Percentiles rank a stretch among this genome's conserved stretches.
Conservation (phyloP, 1,140 invertebrate genomes). For the Latrodectus geometricus region DNA sequence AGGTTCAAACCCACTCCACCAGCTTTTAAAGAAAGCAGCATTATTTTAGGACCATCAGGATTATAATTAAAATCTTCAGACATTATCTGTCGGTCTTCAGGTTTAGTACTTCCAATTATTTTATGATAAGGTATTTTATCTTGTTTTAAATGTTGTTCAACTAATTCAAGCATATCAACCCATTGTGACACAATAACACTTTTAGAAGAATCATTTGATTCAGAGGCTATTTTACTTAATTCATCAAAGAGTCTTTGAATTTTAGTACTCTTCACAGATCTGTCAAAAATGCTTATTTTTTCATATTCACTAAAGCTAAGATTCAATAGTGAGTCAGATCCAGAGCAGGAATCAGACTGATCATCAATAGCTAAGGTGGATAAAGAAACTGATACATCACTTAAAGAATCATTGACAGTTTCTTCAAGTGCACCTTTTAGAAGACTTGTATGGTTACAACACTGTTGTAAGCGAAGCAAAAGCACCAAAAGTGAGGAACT, state of each 20-base stretch:
- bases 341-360: neutral
- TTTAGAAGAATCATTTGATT: constrained; percentile 18
- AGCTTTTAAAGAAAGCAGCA: constrained; percentile 94
- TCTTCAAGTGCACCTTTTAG: neutral
- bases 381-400: constrained; percentile 4
- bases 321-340: constrained; percentile 8
- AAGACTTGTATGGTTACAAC: constrained; percentile 88
- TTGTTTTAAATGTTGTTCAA: constrained; percentile 74
- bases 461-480: constrained; percentile 84
- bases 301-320: constrained; percentile 14
- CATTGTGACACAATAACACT: constrained; percentile 89
- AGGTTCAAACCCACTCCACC: constrained; percentile 99
- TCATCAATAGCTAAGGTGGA: constrained; percentile 21
- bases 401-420: neutral
- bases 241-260: constrained; percentile 5
- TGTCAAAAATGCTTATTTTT: neutral
- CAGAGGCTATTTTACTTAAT: constrained; percentile 23
- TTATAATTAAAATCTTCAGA: constrained; percentile 81
- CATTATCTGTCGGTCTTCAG: constrained; percentile 67
- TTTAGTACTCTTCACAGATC: constrained; percentile 33
- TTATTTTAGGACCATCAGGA: constrained; percentile 75
- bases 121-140: constrained; percentile 72
- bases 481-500: constrained; percentile 78
- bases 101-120: constrained; percentile 75
- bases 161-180: constrained; percentile 80